phyloP scores from a whole-genome alignment of 2,113 vertebrate species.

The Andinoacara biseriatus region DNA sequence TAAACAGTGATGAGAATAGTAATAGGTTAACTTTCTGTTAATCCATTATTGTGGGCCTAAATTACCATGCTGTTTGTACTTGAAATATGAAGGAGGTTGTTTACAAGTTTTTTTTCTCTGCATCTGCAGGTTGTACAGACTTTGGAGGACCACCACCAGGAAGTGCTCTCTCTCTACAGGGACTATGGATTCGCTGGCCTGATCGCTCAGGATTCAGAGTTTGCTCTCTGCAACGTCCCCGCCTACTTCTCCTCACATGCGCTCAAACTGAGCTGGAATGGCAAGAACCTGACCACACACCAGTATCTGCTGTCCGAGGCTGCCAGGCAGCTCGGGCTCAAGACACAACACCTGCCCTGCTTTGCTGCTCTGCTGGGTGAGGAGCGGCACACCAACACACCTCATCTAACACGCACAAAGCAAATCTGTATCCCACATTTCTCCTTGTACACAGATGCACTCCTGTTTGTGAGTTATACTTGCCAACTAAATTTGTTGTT shows the following conservation, averaged over 20 bases:
- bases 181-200: slow-evolving; percentile 92
- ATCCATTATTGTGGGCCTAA: not conserved
- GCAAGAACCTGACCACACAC: slow-evolving; percentile 93
- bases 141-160: slow-evolving; percentile 93
- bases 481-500: not conserved
- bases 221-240: slow-evolving; percentile 90
- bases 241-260: slow-evolving; percentile 92
- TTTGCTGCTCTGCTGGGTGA: slow-evolving; percentile 92
- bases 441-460: not conserved
- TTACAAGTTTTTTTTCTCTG: not conserved
- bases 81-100: not conserved
- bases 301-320: slow-evolving; percentile 93
- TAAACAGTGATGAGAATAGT: not conserved
- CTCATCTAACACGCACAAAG: not conserved
- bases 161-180: slow-evolving; percentile 91
- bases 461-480: not conserved
- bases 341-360: slow-evolving; percentile 89
- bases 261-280: slow-evolving; percentile 94
- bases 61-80: not conserved
- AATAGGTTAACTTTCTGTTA: not conserved
- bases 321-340: slow-evolving; percentile 90
- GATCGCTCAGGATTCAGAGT: slow-evolving; percentile 93
- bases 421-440: not conserved
- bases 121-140: slow-evolving; percentile 89
- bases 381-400: not conserved